These are phyloP conservation scores for Halisarca cf. caerulea DNA, from an alignment of 37 sponge, comb jelly and placozoan species.

Conservation along the genomic window DNA sequence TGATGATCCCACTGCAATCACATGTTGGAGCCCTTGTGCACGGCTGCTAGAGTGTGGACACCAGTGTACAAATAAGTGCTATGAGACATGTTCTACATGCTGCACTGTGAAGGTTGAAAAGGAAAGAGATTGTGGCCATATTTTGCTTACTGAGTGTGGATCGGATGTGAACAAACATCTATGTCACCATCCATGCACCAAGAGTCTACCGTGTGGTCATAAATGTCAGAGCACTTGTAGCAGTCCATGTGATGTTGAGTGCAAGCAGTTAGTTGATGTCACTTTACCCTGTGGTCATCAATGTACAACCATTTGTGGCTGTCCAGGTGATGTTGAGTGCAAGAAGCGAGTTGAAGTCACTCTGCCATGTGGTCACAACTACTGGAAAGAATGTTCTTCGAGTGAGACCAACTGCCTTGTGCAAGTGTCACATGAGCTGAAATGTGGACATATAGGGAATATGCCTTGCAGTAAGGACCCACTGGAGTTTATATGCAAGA, in stretches of 20 bases:
- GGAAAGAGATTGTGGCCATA: not conserved
- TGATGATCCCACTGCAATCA: not conserved
- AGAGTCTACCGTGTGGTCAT: slow-evolving; percentile 43
- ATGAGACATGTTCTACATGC: not conserved
- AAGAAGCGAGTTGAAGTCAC: not conserved
- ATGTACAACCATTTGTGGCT: slow-evolving; percentile 31
- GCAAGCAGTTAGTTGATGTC: not conserved
- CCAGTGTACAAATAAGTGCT: not conserved
- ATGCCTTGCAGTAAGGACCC: not conserved
- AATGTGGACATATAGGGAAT: too few species aligned
- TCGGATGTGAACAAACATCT: not conserved
- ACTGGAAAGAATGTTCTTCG: too few species aligned
- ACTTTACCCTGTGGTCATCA: slow-evolving; percentile 15
- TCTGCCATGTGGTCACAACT: slow-evolving; percentile 20
- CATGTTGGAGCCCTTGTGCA: not conserved
- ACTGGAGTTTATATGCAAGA: not conserved
- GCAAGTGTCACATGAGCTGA: too few species aligned
- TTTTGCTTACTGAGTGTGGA: not conserved
- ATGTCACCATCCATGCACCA: slow-evolving; percentile 1
- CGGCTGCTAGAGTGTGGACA: not conserved
- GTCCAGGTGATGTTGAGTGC: not conserved
- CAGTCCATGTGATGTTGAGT: not conserved
- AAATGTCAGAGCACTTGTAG: slow-evolving; percentile 32
- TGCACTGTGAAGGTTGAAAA: not conserved
- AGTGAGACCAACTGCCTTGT: too few species aligned